These are phyloP conservation scores for Marasmarcha lunaedactyla DNA, from an alignment of 2,888 invertebrate genomes.

Conservation along the genomic window DNA sequence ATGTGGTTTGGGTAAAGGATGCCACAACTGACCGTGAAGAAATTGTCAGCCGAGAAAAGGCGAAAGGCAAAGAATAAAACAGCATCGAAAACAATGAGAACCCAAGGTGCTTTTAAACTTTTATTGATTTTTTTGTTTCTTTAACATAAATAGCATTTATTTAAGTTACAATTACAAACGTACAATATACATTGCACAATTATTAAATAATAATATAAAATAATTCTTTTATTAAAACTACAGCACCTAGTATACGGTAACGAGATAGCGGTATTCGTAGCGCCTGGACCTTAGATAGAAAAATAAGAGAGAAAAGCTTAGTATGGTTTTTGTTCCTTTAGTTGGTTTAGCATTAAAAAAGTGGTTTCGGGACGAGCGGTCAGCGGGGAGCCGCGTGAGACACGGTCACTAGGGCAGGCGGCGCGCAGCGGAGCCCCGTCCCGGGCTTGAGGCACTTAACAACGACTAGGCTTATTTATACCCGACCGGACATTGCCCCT, in stretches of 20 bases:
- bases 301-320: constrained; percentile 60
- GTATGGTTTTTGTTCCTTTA: constrained; percentile 57
- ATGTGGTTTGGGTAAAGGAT: too few relatives aligned
- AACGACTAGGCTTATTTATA: constrained; percentile 67
- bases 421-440: constrained; percentile 49
- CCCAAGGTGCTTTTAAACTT: constrained; percentile 42
- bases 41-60: too few relatives aligned
- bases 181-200: constrained; percentile 62
- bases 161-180: constrained; percentile 67
- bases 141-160: constrained; percentile 70
- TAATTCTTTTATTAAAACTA: constrained; percentile 57
- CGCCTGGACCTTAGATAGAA: constrained; percentile 52
- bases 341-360: constrained; percentile 44
- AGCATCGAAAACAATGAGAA: not conserved
- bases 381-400: constrained; percentile 49
- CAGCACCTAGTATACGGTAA: constrained; percentile 44
- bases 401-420: constrained; percentile 60
- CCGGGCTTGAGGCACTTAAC: constrained; percentile 39
- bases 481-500: constrained; percentile 65
- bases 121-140: constrained; percentile 66
- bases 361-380: constrained; percentile 46
- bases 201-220: constrained; percentile 68
- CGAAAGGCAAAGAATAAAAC: not conserved
- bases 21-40: too few relatives aligned
- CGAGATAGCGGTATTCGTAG: constrained; percentile 32